Evolutionary conservation across 2,888 invertebrate genomes (phyloP).

Genomic region (Dryobota labecula): DNA sequence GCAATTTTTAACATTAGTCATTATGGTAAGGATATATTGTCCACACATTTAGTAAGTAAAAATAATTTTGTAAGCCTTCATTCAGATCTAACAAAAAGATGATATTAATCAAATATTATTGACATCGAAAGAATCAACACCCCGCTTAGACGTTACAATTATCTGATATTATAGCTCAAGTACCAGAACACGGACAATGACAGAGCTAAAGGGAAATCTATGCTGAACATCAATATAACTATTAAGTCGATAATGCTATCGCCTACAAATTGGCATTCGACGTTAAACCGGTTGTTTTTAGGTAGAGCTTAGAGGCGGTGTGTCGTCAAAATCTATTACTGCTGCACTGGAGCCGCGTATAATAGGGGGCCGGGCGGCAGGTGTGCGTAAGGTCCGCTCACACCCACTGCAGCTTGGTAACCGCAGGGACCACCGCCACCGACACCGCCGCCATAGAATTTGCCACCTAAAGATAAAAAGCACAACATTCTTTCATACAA

Average conservation of each 20-base stretch:
- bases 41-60: constrained; percentile 60
- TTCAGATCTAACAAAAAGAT: constrained; percentile 85
- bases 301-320: constrained; percentile 59
- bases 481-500: background rate
- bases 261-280: constrained; percentile 59
- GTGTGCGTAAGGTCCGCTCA: constrained; percentile 91
- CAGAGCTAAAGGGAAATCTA: constrained; percentile 68
- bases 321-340: constrained; percentile 86
- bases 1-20: constrained; percentile 59
- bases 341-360: constrained; percentile 93
- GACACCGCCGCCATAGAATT: constrained; percentile 93
- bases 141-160: constrained; percentile 64
- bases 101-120: constrained; percentile 75
- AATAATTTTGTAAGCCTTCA: constrained; percentile 81
- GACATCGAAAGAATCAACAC: constrained; percentile 71
- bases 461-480: constrained; percentile 89
- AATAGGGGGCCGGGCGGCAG: constrained; percentile 90
- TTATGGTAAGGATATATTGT: constrained; percentile 60
- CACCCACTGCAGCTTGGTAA: constrained; percentile 92
- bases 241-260: constrained; percentile 58
- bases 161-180: constrained; percentile 73
- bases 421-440: constrained; percentile 91
- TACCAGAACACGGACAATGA: constrained; percentile 67
- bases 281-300: constrained; percentile 52
- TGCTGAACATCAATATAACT: constrained; percentile 64